These are phyloP conservation scores for Acanthosoma haemorrhoidale DNA, from an alignment of 2,888 invertebrate species.

Conservation along the genomic window DNA sequence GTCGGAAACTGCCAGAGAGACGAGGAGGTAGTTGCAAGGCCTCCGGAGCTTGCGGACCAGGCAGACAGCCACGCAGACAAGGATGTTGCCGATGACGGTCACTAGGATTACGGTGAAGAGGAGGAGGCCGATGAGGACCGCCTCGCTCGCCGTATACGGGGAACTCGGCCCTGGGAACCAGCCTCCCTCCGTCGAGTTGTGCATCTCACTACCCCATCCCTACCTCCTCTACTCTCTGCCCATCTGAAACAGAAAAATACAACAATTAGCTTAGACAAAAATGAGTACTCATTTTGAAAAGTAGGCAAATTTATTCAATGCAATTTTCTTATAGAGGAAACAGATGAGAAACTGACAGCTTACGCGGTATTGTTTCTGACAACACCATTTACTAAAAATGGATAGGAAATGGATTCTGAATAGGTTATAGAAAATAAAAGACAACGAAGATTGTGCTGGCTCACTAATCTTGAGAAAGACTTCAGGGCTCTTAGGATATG, in stretches of 20 bases:
- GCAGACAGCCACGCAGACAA: conserved; percentile 93
- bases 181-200: conserved; percentile 16
- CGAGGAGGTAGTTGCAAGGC: conserved; percentile 85
- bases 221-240: neutral
- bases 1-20: conserved; percentile 93
- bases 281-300: no score
- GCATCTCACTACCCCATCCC: conserved; percentile 17
- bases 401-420: no score
- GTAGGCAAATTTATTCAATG: no score
- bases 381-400: no score
- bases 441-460: no score
- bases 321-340: no score
- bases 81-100: conserved; percentile 66
- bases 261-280: no score
- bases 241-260: conserved; percentile 5
- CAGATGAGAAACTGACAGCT: no score
- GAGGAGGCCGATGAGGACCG: conserved; percentile 60
- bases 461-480: no score
- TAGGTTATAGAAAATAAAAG: no score
- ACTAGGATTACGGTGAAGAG: conserved; percentile 54
- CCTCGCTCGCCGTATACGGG: conserved; percentile 48
- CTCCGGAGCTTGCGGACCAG: conserved; percentile 85
- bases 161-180: conserved; percentile 48
- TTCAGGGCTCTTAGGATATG: no score
- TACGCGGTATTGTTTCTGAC: no score